Evolutionary conservation across 2,113 vertebrate species (phyloP), one percentile per base, ranked within the genome.

Genomic region (Epinephelus moara): DNA sequence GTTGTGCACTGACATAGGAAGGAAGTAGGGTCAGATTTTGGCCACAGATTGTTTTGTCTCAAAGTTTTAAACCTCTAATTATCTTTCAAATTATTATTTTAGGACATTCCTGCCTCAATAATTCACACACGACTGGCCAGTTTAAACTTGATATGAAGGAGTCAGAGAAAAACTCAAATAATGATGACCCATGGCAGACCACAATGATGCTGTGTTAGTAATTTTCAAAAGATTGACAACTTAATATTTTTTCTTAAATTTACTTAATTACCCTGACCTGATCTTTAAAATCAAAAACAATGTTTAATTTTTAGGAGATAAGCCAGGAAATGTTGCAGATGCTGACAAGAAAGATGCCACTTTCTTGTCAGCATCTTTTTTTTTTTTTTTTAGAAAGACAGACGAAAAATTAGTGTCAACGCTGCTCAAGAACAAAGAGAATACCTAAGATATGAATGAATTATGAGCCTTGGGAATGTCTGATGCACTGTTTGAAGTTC

Each of bases 361-460:
- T 87, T 80, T 81, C 52, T 88, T 85, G 66, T 90, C 78, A 78
- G 78, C 67, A 71, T 78, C 15, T 84, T 87, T 80, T 79, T 12
- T 45, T 42, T 33, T 37, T 7, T 45, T 45, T 84, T 75, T 37
- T n/a, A 8, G n/a, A 64, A 67, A 85, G 77, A 70, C 42, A 27
- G 68, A 61, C 30, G 27, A 73, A 85, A 85, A 81, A 85, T 87
- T 85, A 70, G 13, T 70, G 67, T 87, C 82, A 91, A 75, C 8
- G 18, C 73, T 80, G 72, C 75, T 73, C 4, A 14, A 91, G 82
- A 92, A 89, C 81, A 90, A 89, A 93, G 86, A 85, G 84, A 88
- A 91, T 86, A 82, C 76, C 78, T 84, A 67, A 88, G 74, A 84
- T 84, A 90, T 86, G 61, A 85, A 90, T 85, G 60, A 85, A 87